Conservation (phyloP, 2,797 vertebrate species). For the Lagorchestes hirsutus region DNA sequence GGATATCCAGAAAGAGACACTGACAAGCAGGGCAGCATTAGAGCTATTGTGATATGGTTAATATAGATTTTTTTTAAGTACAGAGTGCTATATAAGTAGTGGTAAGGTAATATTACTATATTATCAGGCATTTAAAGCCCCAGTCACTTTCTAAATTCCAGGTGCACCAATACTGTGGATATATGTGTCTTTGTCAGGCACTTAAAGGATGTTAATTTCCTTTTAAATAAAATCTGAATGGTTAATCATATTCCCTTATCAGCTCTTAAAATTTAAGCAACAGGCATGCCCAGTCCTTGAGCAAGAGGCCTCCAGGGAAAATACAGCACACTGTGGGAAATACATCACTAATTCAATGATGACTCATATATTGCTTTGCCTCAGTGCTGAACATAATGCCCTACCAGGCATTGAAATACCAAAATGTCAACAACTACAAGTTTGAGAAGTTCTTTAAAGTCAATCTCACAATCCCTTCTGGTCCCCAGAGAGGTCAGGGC, state of each 20-base stretch:
- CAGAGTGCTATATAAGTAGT: conserved; percentile 11
- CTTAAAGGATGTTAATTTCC: conserved; percentile 57
- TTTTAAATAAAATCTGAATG: conserved; percentile 67
- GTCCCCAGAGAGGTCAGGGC: conserved; percentile 15
- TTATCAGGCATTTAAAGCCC: conserved; percentile 47
- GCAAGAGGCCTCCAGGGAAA: conserved; percentile 41
- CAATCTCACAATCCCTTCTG: conserved; percentile 40
- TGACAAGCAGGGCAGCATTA: not conserved
- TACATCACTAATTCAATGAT: conserved; percentile 1
- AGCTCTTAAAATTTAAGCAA: conserved; percentile 58
- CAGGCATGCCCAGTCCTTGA: conserved; percentile 36
- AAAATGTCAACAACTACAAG: conserved; percentile 48
- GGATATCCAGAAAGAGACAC: not conserved
- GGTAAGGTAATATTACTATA: not conserved
- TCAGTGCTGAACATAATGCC: not conserved
- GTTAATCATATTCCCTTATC: conserved; percentile 67
- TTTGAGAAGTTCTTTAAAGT: conserved; percentile 67
- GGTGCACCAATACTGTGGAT: conserved; percentile 23
- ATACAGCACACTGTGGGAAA: conserved; percentile 22
- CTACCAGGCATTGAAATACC: conserved; percentile 38
- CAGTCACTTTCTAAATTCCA: conserved; percentile 51
- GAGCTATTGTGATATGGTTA: not conserved
- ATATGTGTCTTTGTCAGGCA: conserved; percentile 57
- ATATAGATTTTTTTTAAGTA: not conserved
- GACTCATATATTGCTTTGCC: not conserved